phyloP scores from a whole-genome alignment of 2,888 invertebrate genomes.

The Morpho helenor region DNA sequence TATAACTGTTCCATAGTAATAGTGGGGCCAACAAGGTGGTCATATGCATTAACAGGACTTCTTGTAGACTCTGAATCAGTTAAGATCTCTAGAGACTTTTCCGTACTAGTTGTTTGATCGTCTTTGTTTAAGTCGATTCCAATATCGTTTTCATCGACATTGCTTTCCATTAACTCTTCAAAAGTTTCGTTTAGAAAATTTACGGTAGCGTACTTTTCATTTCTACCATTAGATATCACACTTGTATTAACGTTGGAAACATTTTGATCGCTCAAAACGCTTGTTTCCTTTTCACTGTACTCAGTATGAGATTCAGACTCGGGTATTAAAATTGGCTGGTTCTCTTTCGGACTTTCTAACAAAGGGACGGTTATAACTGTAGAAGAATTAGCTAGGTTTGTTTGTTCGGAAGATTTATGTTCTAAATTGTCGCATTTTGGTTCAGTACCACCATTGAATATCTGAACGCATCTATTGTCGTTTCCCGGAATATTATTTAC shows the following conservation, averaged over 20 bases:
- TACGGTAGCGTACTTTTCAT: constrained; percentile 58
- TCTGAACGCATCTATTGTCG: constrained; percentile 21
- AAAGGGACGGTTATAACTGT: background rate
- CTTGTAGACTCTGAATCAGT: constrained; percentile 17
- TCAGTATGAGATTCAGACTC: constrained; percentile 15
- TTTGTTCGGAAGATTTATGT: constrained; percentile 1
- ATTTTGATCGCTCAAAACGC: constrained; percentile 7
- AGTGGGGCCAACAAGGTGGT: constrained; percentile 4
- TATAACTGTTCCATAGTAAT: constrained; percentile 9
- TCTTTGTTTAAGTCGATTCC: constrained; percentile 42
- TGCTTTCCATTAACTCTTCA: constrained; percentile 68
- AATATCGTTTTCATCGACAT: constrained; percentile 62
- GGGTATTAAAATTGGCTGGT: background rate
- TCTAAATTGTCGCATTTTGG: constrained; percentile 1
- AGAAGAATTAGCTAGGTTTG: background rate
- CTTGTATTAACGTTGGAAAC: constrained; percentile 21
- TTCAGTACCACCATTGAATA: constrained; percentile 25
- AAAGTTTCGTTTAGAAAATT: constrained; percentile 63
- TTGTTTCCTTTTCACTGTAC: constrained; percentile 9
- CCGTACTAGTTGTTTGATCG: constrained; percentile 36
- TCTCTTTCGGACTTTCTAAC: constrained; percentile 1
- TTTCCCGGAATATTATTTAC: constrained; percentile 22
- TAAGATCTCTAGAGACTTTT: constrained; percentile 19
- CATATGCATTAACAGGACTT: constrained; percentile 2
- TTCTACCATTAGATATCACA: constrained; percentile 47